Evolutionary conservation across 2,888 invertebrate species (phyloP), one percentile per base, ranked within the genome.

Genomic region (Petrolisthes cinctipes): DNA sequence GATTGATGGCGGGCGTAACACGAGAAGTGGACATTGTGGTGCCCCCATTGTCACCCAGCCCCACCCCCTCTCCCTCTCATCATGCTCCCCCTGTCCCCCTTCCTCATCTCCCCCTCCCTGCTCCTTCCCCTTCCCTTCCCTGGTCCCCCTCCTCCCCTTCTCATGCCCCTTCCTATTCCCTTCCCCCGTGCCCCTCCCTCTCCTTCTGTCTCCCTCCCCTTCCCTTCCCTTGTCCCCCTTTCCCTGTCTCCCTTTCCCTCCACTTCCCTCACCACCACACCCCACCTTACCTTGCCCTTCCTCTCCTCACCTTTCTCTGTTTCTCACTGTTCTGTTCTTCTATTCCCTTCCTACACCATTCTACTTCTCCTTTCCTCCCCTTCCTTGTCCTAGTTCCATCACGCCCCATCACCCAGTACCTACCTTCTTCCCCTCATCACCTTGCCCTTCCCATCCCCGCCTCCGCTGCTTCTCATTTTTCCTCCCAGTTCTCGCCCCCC

Each of bases 1-100:
- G 79, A 79, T 79, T 79, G 79, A 79, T 54, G 79, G 54, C 79
- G 56, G 54, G 54, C 51, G 79, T 79, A 79, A 79, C 79, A 53
- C 54, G 79, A 79, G 79, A 54, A 79, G 79, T 11, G 54, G 54
- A 17, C 17, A 11, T 61, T 61, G 61, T 61, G 61, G 11, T 9
- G 11, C 61, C 11, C 61, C 54, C n/a, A 79, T n/a, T 79, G 61
- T 81, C 66, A 14, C 81, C 14, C 37, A 11, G 51, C 17, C 56
- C n/a, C 51, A 7, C 78, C 78, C 78, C 1, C 54, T 20, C 80
- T 1, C 11, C 56, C 81, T n/a, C 61, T 37, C 78, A 78, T 7
- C 56, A 5, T 73, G 1, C 73, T 23, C 73, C 5, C n/a, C 14
- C n/a, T 17, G 4, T 23, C 75, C n/a, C n/a, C n/a, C n/a, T n/a